phyloP scores from a whole-genome alignment of 2,888 invertebrate genomes.

The Phalera bucephala region DNA sequence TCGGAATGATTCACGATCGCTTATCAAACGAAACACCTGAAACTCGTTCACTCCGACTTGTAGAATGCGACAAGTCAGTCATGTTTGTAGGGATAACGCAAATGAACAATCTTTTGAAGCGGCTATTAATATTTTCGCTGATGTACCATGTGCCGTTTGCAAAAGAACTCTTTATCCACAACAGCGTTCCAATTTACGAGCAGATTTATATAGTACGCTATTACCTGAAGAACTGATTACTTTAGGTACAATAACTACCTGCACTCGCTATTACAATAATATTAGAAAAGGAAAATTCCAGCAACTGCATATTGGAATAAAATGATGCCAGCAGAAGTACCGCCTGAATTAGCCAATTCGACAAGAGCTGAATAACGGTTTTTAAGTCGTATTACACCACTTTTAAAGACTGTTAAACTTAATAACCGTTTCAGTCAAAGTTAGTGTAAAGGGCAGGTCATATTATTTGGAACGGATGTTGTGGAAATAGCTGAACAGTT shows the following conservation, averaged over 20 bases:
- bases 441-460: conserved; percentile 31
- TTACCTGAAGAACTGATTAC: conserved; percentile 13
- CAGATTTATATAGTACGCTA: conserved; percentile 1
- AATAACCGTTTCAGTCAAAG: conserved; percentile 29
- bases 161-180: conserved; percentile 12
- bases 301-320: conserved; percentile 25
- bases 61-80: conserved; percentile 9
- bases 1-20: conserved; percentile 5
- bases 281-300: conserved; percentile 23
- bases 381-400: conserved; percentile 17
- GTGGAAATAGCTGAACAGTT: conserved; percentile 24
- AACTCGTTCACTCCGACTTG: background rate
- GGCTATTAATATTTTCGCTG: conserved; percentile 8
- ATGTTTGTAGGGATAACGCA: conserved; percentile 8
- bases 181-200: conserved; percentile 10
- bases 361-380: conserved; percentile 13
- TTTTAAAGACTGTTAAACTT: conserved; percentile 31
- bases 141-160: conserved; percentile 9
- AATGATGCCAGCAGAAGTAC: conserved; percentile 15
- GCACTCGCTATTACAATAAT: conserved; percentile 18
- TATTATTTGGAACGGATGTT: conserved; percentile 22
- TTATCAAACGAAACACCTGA: conserved; percentile 8
- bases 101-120: conserved; percentile 8
- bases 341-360: conserved; percentile 17
- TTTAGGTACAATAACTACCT: conserved; percentile 12